Conservation (phyloP, 92 coral and sea anemone genomes). For the Plumapathes pennacea region DNA sequence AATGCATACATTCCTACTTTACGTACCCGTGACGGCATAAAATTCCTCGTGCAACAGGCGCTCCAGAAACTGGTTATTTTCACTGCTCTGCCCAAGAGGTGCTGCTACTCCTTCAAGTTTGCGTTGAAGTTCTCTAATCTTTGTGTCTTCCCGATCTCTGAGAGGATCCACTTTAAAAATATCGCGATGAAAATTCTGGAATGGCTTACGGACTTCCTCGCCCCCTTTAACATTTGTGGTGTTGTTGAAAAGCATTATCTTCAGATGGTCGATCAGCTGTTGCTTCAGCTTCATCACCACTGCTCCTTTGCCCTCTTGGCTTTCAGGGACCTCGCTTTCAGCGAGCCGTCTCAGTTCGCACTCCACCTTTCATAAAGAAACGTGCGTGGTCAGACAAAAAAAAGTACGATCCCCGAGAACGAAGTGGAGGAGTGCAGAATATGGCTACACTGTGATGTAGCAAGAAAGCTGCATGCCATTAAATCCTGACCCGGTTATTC, state of each 20-base stretch:
- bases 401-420: too few species aligned
- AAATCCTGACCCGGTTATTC: too few species aligned
- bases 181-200: slow-evolving; percentile 28
- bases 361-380: slow-evolving; percentile 55
- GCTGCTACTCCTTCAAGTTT: slow-evolving; percentile 72
- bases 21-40: too few species aligned
- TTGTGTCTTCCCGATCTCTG: slow-evolving; percentile 36
- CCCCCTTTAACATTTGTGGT: slow-evolving; percentile 53
- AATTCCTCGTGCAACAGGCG: slow-evolving; percentile 48
- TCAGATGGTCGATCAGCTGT: slow-evolving; percentile 31
- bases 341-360: slow-evolving; percentile 31
- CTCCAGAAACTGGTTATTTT: slow-evolving; percentile 70
- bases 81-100: slow-evolving; percentile 81
- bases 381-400: too few species aligned
- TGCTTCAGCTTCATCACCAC: slow-evolving; percentile 50
- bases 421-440: too few species aligned
- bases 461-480: too few species aligned
- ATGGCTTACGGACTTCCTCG: slow-evolving; percentile 55
- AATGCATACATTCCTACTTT: too few species aligned
- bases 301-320: slow-evolving; percentile 50
- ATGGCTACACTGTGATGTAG: too few species aligned
- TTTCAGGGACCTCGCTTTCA: slow-evolving; percentile 52
- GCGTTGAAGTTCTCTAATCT: slow-evolving; percentile 41
- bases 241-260: slow-evolving; percentile 63
- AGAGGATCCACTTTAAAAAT: slow-evolving; percentile 54